Evolutionary conservation across 1,140 invertebrate genomes (phyloP).

Genomic region (Antheraea pernyi): DNA sequence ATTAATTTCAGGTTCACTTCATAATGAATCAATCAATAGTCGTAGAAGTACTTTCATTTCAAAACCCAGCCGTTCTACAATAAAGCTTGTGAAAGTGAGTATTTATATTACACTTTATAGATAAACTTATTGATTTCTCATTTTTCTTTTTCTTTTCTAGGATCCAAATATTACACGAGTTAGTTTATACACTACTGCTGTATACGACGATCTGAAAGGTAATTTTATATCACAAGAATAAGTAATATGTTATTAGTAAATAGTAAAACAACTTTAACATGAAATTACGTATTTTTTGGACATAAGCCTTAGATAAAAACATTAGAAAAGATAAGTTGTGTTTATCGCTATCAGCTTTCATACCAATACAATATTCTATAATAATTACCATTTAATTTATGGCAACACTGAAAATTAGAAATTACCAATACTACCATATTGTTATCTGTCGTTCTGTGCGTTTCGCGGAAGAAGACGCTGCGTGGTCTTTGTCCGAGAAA

Average conservation of each 20-base stretch:
- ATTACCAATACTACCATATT: constrained; percentile 7
- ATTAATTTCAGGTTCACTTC: constrained; percentile 54
- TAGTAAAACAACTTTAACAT: too few relatives aligned
- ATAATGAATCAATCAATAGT: constrained; percentile 67
- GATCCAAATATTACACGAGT: constrained; percentile 47
- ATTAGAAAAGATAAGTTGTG: too few relatives aligned
- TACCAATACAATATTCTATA: not conserved
- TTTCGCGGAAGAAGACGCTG: constrained; percentile 60
- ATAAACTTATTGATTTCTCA: constrained; percentile 5
- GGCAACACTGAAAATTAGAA: constrained; percentile 11
- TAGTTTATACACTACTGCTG: constrained; percentile 46
- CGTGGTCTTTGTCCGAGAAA: constrained; percentile 50
- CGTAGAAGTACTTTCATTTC: constrained; percentile 64
- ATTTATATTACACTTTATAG: constrained; percentile 10
- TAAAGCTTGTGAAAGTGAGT: constrained; percentile 58
- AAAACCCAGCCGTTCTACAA: constrained; percentile 58
- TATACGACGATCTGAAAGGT: constrained; percentile 60
- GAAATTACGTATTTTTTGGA: too few relatives aligned
- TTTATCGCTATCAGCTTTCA: too few relatives aligned
- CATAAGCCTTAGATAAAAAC: too few relatives aligned
- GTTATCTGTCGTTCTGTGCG: constrained; percentile 23
- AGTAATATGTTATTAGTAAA: too few relatives aligned
- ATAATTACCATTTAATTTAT: not conserved
- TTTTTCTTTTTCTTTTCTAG: constrained; percentile 33
- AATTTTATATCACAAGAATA: constrained; percentile 14